Evolutionary conservation across 1,140 invertebrate species (phyloP).

Genomic region (Drosophila auraria): DNA sequence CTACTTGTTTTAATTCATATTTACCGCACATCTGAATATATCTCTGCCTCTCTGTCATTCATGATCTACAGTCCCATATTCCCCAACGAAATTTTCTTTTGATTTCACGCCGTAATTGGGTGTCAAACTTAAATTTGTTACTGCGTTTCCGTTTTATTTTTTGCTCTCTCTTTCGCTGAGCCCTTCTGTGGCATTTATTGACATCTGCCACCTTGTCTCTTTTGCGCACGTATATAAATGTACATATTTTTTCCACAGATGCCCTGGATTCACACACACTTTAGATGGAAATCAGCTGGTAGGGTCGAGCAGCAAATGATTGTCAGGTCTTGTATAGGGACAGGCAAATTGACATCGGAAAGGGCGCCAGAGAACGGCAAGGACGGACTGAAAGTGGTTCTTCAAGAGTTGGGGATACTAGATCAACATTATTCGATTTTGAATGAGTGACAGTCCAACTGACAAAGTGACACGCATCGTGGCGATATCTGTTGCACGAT

Average conservation of each 20-base stretch:
- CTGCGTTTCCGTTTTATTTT: constrained; percentile 55
- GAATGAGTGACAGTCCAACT: constrained; percentile 54
- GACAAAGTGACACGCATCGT: constrained; percentile 49
- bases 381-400: constrained; percentile 19
- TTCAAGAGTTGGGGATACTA: constrained; percentile 38
- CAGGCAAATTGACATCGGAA: constrained; percentile 70
- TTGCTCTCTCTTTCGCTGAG: constrained; percentile 25
- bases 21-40: constrained; percentile 7
- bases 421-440: constrained; percentile 76
- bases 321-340: constrained; percentile 67
- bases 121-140: constrained; percentile 79
- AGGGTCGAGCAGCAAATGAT: constrained; percentile 57
- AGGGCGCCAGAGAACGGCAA: constrained; percentile 44
- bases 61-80: constrained; percentile 46
- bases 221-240: constrained; percentile 37
- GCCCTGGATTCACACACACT: constrained; percentile 49
- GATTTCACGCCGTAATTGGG: constrained; percentile 80
- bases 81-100: constrained; percentile 75
- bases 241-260: constrained; percentile 44
- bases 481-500: constrained; percentile 34
- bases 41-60: constrained; percentile 1
- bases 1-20: neutral
- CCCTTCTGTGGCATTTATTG: constrained; percentile 70
- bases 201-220: constrained; percentile 72
- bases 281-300: constrained; percentile 70